These are phyloP conservation scores for Aleiodes leptofemur DNA, from an alignment of 2,888 invertebrate genomes.

Conservation along the genomic window DNA sequence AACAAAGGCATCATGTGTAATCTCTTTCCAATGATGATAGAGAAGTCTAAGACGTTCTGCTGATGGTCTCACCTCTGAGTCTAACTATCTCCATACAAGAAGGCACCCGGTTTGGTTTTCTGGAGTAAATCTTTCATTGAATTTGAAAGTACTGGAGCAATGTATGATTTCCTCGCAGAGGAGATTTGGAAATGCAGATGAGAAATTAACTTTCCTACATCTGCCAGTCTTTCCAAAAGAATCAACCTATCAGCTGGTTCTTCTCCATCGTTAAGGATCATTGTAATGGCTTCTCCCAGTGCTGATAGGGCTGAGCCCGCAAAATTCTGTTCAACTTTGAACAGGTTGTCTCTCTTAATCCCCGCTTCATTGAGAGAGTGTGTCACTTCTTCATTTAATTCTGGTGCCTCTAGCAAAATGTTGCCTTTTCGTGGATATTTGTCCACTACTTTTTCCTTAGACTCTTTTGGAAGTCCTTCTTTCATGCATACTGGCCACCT, in stretches of 20 bases:
- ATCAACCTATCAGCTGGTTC: slow-evolving; percentile 39
- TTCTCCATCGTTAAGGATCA: slow-evolving; percentile 40
- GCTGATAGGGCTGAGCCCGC: slow-evolving; percentile 50
- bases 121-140: slow-evolving; percentile 42
- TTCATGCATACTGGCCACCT: slow-evolving; percentile 44
- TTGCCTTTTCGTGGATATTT: slow-evolving; percentile 52
- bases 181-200: slow-evolving; percentile 44
- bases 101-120: slow-evolving; percentile 41
- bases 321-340: slow-evolving; percentile 48
- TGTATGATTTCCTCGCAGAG: slow-evolving; percentile 42
- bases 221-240: slow-evolving; percentile 40
- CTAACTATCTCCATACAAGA: slow-evolving; percentile 43
- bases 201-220: slow-evolving; percentile 40
- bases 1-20: slow-evolving; percentile 40
- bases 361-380: slow-evolving; percentile 46
- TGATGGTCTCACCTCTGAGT: slow-evolving; percentile 33
- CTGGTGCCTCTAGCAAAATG: slow-evolving; percentile 45
- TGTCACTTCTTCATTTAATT: slow-evolving; percentile 48
- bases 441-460: slow-evolving; percentile 38
- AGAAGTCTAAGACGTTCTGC: slow-evolving; percentile 35
- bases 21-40: slow-evolving; percentile 24
- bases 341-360: slow-evolving; percentile 47
- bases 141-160: slow-evolving; percentile 40
- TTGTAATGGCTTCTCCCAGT: slow-evolving; percentile 47
- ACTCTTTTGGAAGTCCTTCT: slow-evolving; percentile 46